Evolutionary conservation across 1,140 invertebrate genomes (phyloP), one percentile per base, ranked within the genome.

Genomic region (Cherax destructor): DNA sequence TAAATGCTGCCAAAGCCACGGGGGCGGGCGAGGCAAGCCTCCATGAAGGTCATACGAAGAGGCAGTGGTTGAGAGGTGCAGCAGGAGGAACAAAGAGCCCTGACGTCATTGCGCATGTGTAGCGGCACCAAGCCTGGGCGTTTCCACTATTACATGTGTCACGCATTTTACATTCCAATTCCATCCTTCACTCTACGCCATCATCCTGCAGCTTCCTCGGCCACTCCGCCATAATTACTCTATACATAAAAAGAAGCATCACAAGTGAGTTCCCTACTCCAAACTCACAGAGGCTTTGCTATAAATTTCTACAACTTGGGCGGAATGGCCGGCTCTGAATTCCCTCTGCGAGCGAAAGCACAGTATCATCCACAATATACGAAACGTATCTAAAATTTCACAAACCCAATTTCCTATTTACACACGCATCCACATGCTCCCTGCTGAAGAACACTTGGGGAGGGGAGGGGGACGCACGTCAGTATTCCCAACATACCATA

Each of bases 101-200:
- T 74, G 69, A 74, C 69, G 69, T 74, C 69, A 74, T n/a, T 74
- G 69, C 69, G 69, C 69, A 30, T n/a, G 69, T 30, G 69, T 74
- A n/a, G n/a, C 24, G 69, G 6, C 69, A 74, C 16, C 16, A 21
- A 5, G 69, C 61, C 7, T 30, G 69, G 69, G 69, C 69, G 69
- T 24, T 30, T 74, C 24, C 69, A 30, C 21, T 11, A 74, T n/a
- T n/a, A 74, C 30, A 74, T 21, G 7, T 74, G n/a, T 65, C 16
- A 21, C 69, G 24, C 69, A 21, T 74, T 30, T 74, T 65, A 21
- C 18, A 65, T 65, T 65, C 18, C 11, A 65, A 18, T 65, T 74
- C 69, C 21, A 9, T 74, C 24, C 9, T 74, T 74, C 24, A 1
- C 6, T 5, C 69, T 5, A 5, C 24, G 30, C 6, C 69, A 30